Percentiles rank a stretch among this genome's conserved stretches.
phyloP scores from a whole-genome alignment of 2,113 vertebrate species.

The Brachionichthys hirsutus region DNA sequence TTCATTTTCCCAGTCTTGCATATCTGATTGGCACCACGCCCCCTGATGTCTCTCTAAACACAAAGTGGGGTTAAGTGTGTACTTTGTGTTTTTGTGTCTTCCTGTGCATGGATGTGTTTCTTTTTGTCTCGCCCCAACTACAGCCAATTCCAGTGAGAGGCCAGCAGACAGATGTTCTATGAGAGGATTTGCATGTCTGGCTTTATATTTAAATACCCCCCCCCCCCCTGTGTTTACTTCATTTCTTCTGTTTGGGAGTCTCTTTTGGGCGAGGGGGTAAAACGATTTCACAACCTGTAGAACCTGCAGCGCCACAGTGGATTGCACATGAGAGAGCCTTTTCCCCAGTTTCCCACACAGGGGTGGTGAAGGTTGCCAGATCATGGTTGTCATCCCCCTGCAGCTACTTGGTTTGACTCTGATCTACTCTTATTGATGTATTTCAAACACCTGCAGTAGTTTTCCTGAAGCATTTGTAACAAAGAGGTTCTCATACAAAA shows the following conservation, averaged over 20 bases:
- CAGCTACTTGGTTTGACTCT: conserved; percentile 62
- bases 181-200: conserved; percentile 57
- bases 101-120: conserved; percentile 34
- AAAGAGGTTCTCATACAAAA: conserved; percentile 20
- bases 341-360: conserved; percentile 50
- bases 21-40: conserved; percentile 70
- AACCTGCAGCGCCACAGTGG: conserved; percentile 42
- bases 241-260: conserved; percentile 29
- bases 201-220: conserved; percentile 56
- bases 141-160: conserved; percentile 67
- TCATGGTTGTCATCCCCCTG: conserved; percentile 56
- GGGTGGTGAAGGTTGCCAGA: conserved; percentile 54
- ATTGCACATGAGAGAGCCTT: conserved; percentile 59
- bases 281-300: conserved; percentile 49
- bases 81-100: conserved; percentile 42
- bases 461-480: conserved; percentile 51
- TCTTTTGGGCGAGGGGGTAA: conserved; percentile 25
- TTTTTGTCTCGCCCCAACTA: conserved; percentile 48
- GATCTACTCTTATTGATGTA: conserved; percentile 60
- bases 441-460: conserved; percentile 62
- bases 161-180: conserved; percentile 69
- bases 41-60: conserved; percentile 64
- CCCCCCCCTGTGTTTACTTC: conserved; percentile 49
- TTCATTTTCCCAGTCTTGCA: conserved; percentile 64
- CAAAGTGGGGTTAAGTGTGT: conserved; percentile 70